A percentile compares a stretch with the other conserved stretches of the same genome.
Evolutionary conservation across 2,797 vertebrate genomes (phyloP).

Genomic region (Catamblyrhynchus diadema): DNA sequence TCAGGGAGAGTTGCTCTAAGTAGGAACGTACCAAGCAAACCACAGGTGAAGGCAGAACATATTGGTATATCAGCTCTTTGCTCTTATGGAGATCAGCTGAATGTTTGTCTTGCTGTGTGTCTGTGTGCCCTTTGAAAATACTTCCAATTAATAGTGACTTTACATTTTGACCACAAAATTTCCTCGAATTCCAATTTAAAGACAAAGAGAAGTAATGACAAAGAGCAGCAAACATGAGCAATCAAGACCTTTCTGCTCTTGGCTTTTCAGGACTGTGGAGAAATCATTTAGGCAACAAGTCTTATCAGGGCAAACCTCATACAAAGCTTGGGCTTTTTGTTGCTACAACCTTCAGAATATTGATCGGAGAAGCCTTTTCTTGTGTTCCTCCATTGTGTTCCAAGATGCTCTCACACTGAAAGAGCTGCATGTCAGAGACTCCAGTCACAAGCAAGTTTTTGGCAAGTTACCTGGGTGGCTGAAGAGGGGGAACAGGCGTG

Average conservation of each 20-base stretch:
- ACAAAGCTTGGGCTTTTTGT: not conserved
- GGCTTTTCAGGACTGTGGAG: not conserved
- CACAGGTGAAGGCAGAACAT: not conserved
- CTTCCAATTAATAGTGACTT: not conserved
- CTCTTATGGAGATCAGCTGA: not conserved
- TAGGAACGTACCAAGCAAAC: not conserved
- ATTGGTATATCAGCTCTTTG: not conserved
- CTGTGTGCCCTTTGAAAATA: not conserved
- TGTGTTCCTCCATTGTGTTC: not conserved
- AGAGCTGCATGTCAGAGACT: not conserved
- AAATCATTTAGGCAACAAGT: not conserved
- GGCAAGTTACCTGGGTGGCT: not conserved
- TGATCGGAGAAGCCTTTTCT: not conserved
- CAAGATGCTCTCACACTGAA: not conserved
- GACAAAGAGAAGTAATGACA: not conserved
- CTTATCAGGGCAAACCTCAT: not conserved
- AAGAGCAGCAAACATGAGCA: not conserved
- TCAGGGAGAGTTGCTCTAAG: not conserved
- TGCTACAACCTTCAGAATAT: not conserved
- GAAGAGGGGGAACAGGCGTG: rapidly evolving
- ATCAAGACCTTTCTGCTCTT: not conserved
- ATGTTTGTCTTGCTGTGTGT: not conserved
- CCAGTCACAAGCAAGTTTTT: not conserved
- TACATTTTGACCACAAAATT: not conserved
- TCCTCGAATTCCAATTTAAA: not conserved